Conservation (phyloP, 2,113 vertebrate species). For the Pseudonaja textilis region DNA sequence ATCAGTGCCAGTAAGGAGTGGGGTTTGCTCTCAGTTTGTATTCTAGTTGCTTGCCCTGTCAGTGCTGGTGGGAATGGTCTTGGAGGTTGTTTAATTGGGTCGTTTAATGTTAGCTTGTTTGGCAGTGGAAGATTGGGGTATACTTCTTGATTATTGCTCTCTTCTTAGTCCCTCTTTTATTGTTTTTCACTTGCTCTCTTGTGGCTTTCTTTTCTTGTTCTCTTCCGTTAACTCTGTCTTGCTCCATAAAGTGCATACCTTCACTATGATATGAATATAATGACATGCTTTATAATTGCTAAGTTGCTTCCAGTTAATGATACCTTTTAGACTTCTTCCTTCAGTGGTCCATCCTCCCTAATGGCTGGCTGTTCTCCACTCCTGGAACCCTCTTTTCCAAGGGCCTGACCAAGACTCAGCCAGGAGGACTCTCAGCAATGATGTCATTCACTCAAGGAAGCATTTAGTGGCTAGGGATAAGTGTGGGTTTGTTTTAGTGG, state of each 20-base stretch:
- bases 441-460: conserved; percentile 20
- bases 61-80: neutral
- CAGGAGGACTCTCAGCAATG: neutral
- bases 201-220: neutral
- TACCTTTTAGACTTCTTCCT: neutral
- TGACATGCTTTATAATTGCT: neutral
- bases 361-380: neutral
- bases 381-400: conserved; percentile 7
- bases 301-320: neutral
- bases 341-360: neutral
- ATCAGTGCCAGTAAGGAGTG: neutral
- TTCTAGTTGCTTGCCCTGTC: neutral
- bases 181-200: neutral
- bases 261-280: neutral
- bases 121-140: neutral
- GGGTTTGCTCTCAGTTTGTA: neutral
- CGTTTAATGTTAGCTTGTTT: neutral
- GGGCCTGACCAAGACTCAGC: neutral
- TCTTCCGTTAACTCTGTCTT: neutral
- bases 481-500: neutral
- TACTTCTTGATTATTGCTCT: neutral
- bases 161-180: neutral
- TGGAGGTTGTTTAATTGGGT: neutral
- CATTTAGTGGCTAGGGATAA: conserved; percentile 12
- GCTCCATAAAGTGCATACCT: neutral